Conservation (phyloP, 2,113 vertebrate species). For the Camelus bactrianus region DNA sequence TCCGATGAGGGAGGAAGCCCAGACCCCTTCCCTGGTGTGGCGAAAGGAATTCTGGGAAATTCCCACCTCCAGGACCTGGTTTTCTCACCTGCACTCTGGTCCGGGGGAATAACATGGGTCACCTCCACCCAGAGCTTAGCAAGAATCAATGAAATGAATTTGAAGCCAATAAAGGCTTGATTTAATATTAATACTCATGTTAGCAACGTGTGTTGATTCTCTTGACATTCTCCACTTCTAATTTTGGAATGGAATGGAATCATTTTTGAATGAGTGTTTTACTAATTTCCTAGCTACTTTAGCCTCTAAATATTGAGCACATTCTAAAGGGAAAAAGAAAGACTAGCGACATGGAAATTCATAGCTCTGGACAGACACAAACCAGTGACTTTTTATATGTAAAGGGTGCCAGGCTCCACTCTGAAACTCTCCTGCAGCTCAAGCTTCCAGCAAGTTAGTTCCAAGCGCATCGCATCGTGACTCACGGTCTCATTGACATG, state of each 20-base stretch:
- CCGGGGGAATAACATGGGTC: no score
- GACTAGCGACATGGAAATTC: not conserved
- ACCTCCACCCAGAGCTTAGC: not conserved
- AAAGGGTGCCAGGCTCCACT: not conserved
- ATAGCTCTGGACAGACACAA: not conserved
- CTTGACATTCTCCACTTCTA: slow-evolving; percentile 40
- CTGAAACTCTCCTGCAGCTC: not conserved
- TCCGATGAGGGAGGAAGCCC: not conserved
- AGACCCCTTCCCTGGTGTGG: accelerated
- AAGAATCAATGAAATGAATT: not conserved
- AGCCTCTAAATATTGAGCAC: slow-evolving; percentile 48
- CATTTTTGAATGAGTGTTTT: slow-evolving; percentile 58
- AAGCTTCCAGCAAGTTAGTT: not conserved
- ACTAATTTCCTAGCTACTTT: slow-evolving; percentile 57
- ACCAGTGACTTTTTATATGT: not conserved
- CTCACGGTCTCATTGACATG: not conserved
- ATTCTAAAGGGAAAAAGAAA: slow-evolving; percentile 25
- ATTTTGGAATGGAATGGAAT: slow-evolving; percentile 69
- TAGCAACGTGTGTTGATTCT: slow-evolving; percentile 9
- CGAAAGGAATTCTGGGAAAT: not conserved
- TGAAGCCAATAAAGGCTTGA: not conserved
- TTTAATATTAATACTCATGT: not conserved
- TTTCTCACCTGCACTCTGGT: not conserved
- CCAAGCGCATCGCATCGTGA: not conserved
- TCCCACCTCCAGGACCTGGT: not conserved